Percentiles rank a stretch among this genome's conserved stretches.
These are phyloP conservation scores for Pedetes capensis DNA, from an alignment of 2,113 vertebrate species.

Conservation along the genomic window DNA sequence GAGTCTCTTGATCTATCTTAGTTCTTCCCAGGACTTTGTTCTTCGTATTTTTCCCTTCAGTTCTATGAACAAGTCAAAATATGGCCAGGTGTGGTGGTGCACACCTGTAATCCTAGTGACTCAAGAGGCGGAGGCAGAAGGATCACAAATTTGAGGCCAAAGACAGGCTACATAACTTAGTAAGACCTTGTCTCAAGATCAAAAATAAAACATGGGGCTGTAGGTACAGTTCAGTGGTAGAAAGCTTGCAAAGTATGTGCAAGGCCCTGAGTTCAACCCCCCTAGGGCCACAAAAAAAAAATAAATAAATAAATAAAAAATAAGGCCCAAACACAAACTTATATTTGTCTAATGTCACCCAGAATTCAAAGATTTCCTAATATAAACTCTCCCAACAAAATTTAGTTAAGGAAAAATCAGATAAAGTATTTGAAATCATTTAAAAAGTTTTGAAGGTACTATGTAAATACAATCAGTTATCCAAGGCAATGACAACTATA, in stretches of 20 bases:
- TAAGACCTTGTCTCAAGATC: too few species aligned
- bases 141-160: too few species aligned
- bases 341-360: neutral
- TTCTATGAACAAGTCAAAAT: neutral
- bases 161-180: too few species aligned
- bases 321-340: neutral
- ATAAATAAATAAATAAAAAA: too few species aligned
- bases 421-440: slow-evolving; percentile 17
- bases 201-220: too few species aligned
- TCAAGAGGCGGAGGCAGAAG: too few species aligned
- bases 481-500: neutral
- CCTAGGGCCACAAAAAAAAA: too few species aligned
- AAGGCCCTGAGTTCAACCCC: too few species aligned
- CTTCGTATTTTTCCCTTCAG: neutral
- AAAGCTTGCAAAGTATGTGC: too few species aligned
- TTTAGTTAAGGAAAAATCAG: slow-evolving; percentile 22
- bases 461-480: neutral
- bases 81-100: too few species aligned
- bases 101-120: too few species aligned
- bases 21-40: neutral
- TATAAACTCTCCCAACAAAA: neutral
- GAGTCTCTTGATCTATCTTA: neutral
- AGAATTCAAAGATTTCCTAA: neutral
- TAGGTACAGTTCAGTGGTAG: too few species aligned
- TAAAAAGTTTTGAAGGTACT: neutral